Percentiles rank a stretch among this genome's conserved stretches.
Evolutionary conservation across 2,888 invertebrate species (phyloP).

Genomic region (Pandemis heparana): DNA sequence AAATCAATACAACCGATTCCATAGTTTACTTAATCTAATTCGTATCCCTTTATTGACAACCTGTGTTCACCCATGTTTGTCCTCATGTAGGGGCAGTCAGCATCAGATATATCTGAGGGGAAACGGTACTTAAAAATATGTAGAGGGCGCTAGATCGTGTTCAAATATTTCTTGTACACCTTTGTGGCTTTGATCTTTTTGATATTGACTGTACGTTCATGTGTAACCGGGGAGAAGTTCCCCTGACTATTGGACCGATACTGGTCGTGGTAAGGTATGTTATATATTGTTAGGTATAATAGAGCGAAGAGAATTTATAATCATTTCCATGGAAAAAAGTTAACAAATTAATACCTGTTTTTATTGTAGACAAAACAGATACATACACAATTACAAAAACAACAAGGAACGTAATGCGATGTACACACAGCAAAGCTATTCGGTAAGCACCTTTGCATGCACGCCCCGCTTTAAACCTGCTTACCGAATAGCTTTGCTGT

Average conservation of each 20-base stretch:
- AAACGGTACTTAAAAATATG: neutral
- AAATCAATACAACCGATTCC: neutral
- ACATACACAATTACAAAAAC: too few relatives aligned
- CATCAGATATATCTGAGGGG: slow-evolving; percentile 3
- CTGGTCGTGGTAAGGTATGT: neutral
- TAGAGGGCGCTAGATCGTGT: neutral
- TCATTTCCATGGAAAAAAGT: neutral
- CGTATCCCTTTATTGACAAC: slow-evolving; percentile 3
- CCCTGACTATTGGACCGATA: neutral
- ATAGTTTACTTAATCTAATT: neutral
- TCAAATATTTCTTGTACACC: neutral
- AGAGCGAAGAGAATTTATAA: neutral
- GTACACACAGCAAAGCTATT: too few relatives aligned
- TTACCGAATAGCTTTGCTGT: too few relatives aligned
- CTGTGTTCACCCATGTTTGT: slow-evolving; percentile 13
- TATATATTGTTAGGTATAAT: neutral
- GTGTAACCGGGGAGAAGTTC: neutral
- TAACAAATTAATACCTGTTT: too few relatives aligned
- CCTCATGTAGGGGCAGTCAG: neutral
- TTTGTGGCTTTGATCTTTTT: slow-evolving; percentile 11
- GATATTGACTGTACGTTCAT: neutral
- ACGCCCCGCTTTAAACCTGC: too few relatives aligned
- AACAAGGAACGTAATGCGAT: too few relatives aligned
- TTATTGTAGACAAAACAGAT: too few relatives aligned
- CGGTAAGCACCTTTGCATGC: too few relatives aligned